Conservation (phyloP, 2,888 invertebrate species). For the Lumbricus terrestris region DNA sequence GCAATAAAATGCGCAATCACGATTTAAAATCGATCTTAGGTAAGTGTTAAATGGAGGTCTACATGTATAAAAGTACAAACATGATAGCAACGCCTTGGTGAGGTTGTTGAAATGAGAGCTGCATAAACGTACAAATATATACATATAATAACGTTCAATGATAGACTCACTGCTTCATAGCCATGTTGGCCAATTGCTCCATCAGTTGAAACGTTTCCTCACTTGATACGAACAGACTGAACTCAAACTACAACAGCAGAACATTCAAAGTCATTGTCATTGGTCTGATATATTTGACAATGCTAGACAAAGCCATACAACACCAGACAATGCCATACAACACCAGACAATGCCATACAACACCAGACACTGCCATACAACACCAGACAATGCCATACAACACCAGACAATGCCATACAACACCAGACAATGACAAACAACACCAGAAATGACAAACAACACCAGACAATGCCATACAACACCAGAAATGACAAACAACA, state of each 20-base stretch:
- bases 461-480: not conserved
- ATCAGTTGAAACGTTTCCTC: constrained; percentile 86
- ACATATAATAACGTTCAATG: not conserved
- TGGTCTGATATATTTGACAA: no score
- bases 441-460: not conserved
- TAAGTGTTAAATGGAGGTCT: no score
- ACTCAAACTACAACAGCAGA: constrained; percentile 57
- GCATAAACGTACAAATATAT: not conserved
- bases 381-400: not conserved
- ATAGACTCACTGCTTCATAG: constrained; percentile 73
- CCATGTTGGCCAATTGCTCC: constrained; percentile 92
- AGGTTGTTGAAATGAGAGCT: no score
- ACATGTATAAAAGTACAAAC: no score
- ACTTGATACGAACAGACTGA: constrained; percentile 85
- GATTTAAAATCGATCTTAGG: no score
- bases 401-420: not conserved
- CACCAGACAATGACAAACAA: not conserved
- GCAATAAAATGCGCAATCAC: no score
- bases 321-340: not conserved
- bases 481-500: no score
- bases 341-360: not conserved
- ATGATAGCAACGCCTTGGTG: no score
- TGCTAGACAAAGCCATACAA: no score
- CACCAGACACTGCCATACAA: no score
- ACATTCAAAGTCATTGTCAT: not conserved